Base-by-base conservation (phyloP, 1,140 invertebrate species). In the Drosophila cardini region DNA sequence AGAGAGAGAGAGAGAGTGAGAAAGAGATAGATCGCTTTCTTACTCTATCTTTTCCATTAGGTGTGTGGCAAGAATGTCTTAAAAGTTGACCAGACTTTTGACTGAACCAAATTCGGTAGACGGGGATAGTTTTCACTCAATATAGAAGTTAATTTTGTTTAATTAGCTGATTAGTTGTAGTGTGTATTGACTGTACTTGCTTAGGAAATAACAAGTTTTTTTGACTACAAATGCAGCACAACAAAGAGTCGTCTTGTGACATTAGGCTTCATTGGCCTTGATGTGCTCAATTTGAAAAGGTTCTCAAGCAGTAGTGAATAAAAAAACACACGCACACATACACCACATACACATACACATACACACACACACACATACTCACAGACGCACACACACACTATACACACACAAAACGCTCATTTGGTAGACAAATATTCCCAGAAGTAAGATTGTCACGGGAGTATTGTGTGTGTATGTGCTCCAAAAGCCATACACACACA, bases 391-490 rank as follows among this genome's bases (percentile, higher is more conserved):
- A 32, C 40, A 34, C 36, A 16, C 55, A 42, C 11, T 30, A 10
- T 9, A 15, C 16, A 56, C 46, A 15, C 48, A 63, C 16, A 46
- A 60, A 43, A 18, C 72, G 43, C 61, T 57, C 32, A 56, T n/a
- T n/a, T 57, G 62, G 48, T 72, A 62, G 67, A 72, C 78, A 32
- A 40, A 34, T 38, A 21, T 32, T 52, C 26, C 21, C 34, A 48
- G 62, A 63, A 75, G 45, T 55, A 50, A 52, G 62, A 58, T 42
- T 56, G 40, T 43, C 43, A 36, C 30, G 13, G 38, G 38, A 73
- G 6, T 34, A 8, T 26, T 30, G 48, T 13, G 5, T 34, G 48
- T 52, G 40, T 70, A 34, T 69, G 45, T 61, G 57, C 57, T 45
- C 45, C 46, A 21, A 18, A 50, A 36, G 46, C 36, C 64, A 40